Evolutionary conservation across 2,888 invertebrate genomes (phyloP).

Genomic region (Dyspetes luteomarginatus): DNA sequence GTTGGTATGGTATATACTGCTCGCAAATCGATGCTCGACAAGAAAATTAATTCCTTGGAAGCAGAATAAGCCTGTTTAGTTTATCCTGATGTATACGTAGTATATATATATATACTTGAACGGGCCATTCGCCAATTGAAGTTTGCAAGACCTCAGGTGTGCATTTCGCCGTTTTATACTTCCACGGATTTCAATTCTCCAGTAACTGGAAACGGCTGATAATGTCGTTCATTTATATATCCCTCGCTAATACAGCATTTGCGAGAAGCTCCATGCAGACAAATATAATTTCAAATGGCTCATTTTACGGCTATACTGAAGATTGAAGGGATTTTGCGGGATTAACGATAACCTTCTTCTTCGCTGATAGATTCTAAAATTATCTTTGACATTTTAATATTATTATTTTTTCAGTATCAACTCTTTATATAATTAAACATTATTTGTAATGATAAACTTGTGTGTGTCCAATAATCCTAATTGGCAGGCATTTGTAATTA

Average conservation of each 20-base stretch:
- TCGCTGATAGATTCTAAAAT: too few species aligned
- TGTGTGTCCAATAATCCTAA: too few species aligned
- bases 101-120: background rate
- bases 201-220: constrained; percentile 3
- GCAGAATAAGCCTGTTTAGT: background rate
- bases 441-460: too few species aligned
- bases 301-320: background rate
- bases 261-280: constrained; percentile 8
- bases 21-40: background rate
- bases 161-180: constrained; percentile 4
- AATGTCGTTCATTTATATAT: constrained; percentile 19
- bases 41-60: constrained; percentile 17
- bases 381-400: too few species aligned
- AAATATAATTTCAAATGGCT: constrained; percentile 3
- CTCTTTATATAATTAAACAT: too few species aligned
- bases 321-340: background rate
- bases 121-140: background rate
- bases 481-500: too few species aligned
- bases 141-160: background rate
- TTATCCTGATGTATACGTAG: background rate
- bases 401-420: too few species aligned
- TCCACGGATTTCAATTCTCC: constrained; percentile 1
- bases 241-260: constrained; percentile 6
- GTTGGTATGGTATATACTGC: background rate
- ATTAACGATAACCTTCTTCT: constrained; percentile 5